Evolutionary conservation across 2,888 invertebrate species (phyloP), one percentile per base, ranked within the genome.

Genomic region (Eledona agricola): DNA sequence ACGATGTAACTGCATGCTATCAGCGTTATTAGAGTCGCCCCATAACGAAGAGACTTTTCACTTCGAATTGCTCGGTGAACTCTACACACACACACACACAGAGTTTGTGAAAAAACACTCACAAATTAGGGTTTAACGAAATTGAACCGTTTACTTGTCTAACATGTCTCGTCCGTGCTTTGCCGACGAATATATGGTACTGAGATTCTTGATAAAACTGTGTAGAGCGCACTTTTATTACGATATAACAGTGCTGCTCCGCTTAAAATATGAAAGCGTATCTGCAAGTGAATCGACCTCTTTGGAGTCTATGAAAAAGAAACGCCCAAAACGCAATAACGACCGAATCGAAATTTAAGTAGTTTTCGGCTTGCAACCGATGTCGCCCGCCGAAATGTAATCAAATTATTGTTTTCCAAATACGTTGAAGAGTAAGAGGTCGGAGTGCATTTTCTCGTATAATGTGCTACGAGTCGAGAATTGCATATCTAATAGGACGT

Each of bases 1-100:
- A 56, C 53, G 55, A 59, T 59, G 60, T 59, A 59, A 58, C 58
- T 59, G 63, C 62, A 57, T 52, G 56, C 58, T 58, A 56, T 59
- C 55, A 57, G 52, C 53, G 45, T 52, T 60, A 60, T 58, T 58
- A 58, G 52, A 52, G 51, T 47, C 40, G 25, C 49, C 29, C 40
- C 19, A 23, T 45, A 46, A 45, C 52, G 37, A 55, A 50, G 37
- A 49, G 42, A 42, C 55, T 50, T 31, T 51, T 37, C 26, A 32
- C 37, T 51, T 42, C 47, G 53, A 53, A 56, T 50, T 53, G 28
- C 31, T 31, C 20, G 32, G 20, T n/a, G 26, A 10, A 43, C 42
- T 28, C n/a, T n/a, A n/a, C n/a, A n/a, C n/a, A n/a, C n/a, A n/a
- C n/a, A n/a, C n/a, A n/a, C n/a, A n/a, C n/a, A n/a, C n/a, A n/a